These are phyloP conservation scores for Indicator maculatus DNA, from an alignment of 2,113 vertebrate species.

Conservation along the genomic window DNA sequence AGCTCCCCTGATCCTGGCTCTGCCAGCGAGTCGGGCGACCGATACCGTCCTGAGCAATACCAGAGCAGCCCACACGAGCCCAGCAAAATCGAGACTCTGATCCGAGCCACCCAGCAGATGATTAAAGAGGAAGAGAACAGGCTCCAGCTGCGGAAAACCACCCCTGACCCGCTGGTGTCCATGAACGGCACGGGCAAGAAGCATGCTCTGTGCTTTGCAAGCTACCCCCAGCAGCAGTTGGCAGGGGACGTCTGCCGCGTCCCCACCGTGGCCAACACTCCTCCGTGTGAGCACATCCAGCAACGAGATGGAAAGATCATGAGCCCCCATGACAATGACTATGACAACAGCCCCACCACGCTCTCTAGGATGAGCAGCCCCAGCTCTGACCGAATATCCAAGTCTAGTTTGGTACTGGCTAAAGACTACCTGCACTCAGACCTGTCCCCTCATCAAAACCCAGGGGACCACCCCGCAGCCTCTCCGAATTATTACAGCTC, in stretches of 20 bases:
- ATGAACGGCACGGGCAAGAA: conserved; percentile 88
- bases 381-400: conserved; percentile 85
- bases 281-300: conserved; percentile 84
- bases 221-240: conserved; percentile 81
- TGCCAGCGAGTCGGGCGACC: conserved; percentile 91
- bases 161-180: conserved; percentile 78
- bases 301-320: conserved; percentile 83
- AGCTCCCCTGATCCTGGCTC: conserved; percentile 95
- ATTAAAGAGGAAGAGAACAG: conserved; percentile 97
- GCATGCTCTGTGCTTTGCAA: conserved; percentile 83
- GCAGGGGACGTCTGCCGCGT: conserved; percentile 81
- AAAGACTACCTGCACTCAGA: conserved; percentile 92
- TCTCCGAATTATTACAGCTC: conserved; percentile 88
- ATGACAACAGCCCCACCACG: conserved; percentile 84
- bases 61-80: conserved; percentile 88
- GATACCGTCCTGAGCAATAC: conserved; percentile 85
- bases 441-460: conserved; percentile 83
- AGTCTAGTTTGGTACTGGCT: conserved; percentile 80
- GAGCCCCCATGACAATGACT: conserved; percentile 83
- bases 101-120: conserved; percentile 97
- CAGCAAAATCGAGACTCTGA: conserved; percentile 94
- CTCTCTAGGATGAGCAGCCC: conserved; percentile 91
- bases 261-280: conserved; percentile 74
- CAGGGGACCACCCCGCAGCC: conserved; percentile 78
- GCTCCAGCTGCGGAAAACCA: conserved; percentile 82